phyloP scores from a whole-genome alignment of 2,797 vertebrate species.

The Columba guinea region DNA sequence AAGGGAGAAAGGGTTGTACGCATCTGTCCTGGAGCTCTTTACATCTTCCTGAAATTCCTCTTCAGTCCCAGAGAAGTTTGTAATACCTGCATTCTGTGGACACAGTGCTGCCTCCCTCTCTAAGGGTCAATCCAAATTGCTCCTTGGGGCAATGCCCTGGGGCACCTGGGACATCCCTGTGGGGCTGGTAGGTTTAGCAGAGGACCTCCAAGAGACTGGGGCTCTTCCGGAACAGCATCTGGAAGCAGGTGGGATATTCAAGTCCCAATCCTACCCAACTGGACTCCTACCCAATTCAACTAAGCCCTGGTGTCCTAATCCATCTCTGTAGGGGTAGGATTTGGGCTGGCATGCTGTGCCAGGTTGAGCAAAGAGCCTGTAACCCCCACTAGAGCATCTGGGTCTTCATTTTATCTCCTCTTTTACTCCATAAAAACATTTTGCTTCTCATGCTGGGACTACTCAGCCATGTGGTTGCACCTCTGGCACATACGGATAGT shows the following conservation, averaged over 20 bases:
- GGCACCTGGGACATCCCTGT: too few relatives aligned
- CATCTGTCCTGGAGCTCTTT: background rate
- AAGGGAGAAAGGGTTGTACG: background rate
- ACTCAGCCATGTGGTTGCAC: background rate
- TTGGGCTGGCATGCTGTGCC: background rate
- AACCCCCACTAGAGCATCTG: background rate
- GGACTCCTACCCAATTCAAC: background rate
- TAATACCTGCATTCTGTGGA: background rate
- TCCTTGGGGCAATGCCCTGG: background rate
- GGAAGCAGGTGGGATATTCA: background rate
- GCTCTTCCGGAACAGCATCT: background rate
- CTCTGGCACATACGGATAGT: rapidly evolving
- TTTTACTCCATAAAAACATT: background rate
- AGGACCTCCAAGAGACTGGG: background rate
- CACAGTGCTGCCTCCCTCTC: background rate
- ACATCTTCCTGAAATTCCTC: background rate
- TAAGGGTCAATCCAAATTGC: background rate
- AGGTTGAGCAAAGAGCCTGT: background rate
- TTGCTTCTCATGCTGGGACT: background rate
- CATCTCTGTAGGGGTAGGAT: background rate
- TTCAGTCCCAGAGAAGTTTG: background rate
- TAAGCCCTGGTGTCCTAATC: background rate
- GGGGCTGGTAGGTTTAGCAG: background rate
- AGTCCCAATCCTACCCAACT: background rate
- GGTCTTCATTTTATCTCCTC: background rate